These are phyloP conservation scores for Gorsachius goisagi DNA, from an alignment of 2,113 vertebrate genomes.

Conservation along the genomic window DNA sequence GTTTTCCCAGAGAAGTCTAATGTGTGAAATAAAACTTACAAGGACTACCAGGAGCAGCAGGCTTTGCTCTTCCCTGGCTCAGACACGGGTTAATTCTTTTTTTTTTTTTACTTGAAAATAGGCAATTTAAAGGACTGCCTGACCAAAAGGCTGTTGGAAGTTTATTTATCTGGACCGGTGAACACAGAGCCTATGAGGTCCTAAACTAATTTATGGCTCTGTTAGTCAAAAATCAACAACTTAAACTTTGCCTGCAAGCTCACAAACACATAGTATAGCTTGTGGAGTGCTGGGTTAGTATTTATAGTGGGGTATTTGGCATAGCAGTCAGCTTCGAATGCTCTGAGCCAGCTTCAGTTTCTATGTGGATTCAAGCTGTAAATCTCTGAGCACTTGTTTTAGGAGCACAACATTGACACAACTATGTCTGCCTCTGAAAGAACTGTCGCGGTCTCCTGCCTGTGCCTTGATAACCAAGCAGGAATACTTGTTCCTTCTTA, in stretches of 20 bases:
- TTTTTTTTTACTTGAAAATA: not conserved
- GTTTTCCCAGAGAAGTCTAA: not conserved
- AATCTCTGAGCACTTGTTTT: not conserved
- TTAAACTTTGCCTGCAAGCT: not conserved
- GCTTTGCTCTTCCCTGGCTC: not conserved
- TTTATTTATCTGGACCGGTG: conserved; percentile 9
- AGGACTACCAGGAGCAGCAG: not conserved
- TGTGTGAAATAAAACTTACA: not conserved
- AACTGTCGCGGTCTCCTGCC: not conserved
- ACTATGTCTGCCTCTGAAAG: not conserved
- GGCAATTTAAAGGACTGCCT: not conserved
- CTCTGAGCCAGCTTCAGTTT: not conserved
- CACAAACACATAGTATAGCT: not conserved
- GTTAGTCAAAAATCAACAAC: conserved; percentile 41
- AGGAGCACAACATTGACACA: not conserved
- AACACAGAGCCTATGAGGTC: not conserved
- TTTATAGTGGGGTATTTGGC: not conserved
- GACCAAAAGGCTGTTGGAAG: not conserved
- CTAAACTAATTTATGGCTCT: not conserved
- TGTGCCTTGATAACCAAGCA: not conserved
- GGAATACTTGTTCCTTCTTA: not conserved
- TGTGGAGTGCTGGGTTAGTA: not conserved
- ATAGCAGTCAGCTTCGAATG: not conserved
- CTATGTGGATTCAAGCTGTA: not conserved
- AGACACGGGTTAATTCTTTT: not conserved